These are phyloP conservation scores for Periophthalmus magnuspinnatus DNA, from an alignment of 2,797 vertebrate genomes.

Conservation along the genomic window DNA sequence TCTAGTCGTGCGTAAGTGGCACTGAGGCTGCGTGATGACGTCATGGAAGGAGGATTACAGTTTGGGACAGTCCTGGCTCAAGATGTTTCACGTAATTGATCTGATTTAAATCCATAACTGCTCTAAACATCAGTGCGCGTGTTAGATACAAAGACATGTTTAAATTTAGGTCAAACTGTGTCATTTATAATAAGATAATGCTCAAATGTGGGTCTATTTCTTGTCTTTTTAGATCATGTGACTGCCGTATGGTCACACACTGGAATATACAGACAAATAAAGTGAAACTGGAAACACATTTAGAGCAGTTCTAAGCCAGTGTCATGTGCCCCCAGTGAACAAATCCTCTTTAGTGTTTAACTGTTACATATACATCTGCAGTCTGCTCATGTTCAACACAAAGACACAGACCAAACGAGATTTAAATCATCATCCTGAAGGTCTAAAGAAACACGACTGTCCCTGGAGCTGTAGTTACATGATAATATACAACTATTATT, in stretches of 20 bases:
- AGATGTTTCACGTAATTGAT: constrained; percentile 14
- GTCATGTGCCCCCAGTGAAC: constrained; percentile 2
- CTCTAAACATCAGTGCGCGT: not conserved
- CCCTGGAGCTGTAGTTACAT: no score
- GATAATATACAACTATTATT: no score
- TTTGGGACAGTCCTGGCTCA: not conserved
- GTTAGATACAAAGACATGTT: not conserved
- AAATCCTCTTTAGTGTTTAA: not conserved
- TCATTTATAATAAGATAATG: no score
- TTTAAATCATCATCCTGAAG: not conserved
- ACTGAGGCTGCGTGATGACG: not conserved
- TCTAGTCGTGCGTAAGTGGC: not conserved
- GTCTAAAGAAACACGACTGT: no score
- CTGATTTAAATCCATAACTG: not conserved
- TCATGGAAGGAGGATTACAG: not conserved
- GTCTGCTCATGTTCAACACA: not conserved
- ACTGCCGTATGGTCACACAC: not conserved
- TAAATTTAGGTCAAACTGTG: no score
- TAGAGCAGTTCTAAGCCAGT: not conserved
- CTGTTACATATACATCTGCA: no score
- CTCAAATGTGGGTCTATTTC: not conserved
- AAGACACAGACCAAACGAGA: not conserved
- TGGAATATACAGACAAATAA: not conserved
- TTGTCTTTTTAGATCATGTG: not conserved
- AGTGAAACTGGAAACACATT: not conserved